Evolutionary conservation across 2,113 vertebrate genomes (phyloP).

Genomic region (Vidua chalybeata): DNA sequence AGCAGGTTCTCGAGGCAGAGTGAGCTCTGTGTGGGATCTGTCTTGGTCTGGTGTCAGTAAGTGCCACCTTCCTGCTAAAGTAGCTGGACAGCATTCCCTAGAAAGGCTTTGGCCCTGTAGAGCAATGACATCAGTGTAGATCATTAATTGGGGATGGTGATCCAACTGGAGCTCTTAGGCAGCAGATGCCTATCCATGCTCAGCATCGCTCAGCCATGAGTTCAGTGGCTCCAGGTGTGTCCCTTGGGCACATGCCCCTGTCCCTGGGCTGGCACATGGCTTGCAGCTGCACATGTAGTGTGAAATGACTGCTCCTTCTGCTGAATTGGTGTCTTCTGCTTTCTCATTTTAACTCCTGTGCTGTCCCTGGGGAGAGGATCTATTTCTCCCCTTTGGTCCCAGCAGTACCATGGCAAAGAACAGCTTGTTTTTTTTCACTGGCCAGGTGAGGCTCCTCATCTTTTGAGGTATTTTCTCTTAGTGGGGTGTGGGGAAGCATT

Average conservation of each 20-base stretch:
- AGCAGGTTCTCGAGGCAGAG: not conserved
- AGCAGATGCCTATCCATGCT: not conserved
- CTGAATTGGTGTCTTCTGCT: not conserved
- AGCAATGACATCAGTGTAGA: not conserved
- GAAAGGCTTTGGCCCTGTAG: not conserved
- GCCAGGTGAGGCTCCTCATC: not conserved
- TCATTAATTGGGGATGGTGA: not conserved
- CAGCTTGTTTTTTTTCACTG: not conserved
- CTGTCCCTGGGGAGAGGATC: not conserved
- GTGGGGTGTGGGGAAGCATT: not conserved
- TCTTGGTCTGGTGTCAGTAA: not conserved
- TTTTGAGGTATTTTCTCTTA: not conserved
- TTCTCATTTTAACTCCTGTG: not conserved
- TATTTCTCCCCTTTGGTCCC: not conserved
- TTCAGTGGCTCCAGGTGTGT: not conserved
- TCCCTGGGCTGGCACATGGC: not conserved
- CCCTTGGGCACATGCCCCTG: not conserved
- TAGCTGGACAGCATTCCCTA: not conserved
- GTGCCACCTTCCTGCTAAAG: not conserved
- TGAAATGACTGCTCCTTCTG: not conserved
- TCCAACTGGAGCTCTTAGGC: not conserved
- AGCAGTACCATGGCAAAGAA: not conserved
- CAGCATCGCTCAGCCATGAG: not conserved
- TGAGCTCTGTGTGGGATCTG: not conserved
- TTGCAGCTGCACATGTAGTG: not conserved